Evolutionary conservation across 1,140 invertebrate genomes (phyloP).

Genomic region (Conus ventricosus): DNA sequence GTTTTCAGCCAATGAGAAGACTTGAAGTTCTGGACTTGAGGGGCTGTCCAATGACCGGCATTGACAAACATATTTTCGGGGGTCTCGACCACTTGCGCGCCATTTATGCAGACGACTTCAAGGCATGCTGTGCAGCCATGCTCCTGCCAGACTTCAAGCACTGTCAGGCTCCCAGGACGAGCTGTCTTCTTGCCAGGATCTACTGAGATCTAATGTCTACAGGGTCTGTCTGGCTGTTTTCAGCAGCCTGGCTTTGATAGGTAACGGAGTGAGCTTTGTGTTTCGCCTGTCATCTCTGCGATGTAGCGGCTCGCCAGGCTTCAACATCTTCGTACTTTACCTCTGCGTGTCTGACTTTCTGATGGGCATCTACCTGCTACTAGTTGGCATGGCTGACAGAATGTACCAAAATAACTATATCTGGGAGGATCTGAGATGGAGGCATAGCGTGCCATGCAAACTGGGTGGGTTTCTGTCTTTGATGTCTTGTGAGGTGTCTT

Average conservation of each 20-base stretch:
- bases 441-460: neutral
- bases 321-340: neutral
- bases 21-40: neutral
- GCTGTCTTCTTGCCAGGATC: slow-evolving; percentile 1
- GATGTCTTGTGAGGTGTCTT: neutral
- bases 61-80: slow-evolving; percentile 38
- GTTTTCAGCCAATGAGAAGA: neutral
- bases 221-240: neutral
- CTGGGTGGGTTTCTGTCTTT: neutral
- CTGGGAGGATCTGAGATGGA: neutral
- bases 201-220: neutral
- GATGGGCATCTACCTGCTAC: neutral
- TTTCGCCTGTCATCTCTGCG: neutral
- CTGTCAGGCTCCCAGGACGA: slow-evolving; percentile 37
- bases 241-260: neutral
- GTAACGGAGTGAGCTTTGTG: neutral
- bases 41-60: neutral
- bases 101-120: slow-evolving; percentile 40
- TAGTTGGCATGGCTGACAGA: neutral
- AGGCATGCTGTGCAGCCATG: slow-evolving; percentile 45
- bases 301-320: neutral
- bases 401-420: neutral
- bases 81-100: slow-evolving; percentile 30
- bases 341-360: neutral
- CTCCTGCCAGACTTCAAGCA: slow-evolving; percentile 27